phyloP scores from a whole-genome alignment of 2,113 vertebrate genomes.

The Dicrurus megarhynchus region DNA sequence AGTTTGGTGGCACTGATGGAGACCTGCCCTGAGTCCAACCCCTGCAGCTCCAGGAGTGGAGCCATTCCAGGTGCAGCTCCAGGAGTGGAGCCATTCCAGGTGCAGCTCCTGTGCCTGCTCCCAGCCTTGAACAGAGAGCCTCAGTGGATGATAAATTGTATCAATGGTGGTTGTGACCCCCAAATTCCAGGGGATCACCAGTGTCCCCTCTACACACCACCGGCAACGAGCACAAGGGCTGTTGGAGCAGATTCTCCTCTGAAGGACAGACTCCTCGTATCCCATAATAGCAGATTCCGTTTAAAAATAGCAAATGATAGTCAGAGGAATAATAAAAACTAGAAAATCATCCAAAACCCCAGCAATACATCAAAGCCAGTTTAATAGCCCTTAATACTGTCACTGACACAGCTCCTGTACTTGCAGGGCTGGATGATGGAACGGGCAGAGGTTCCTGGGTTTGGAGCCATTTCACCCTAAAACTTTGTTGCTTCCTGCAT shows the following conservation, averaged over 20 bases:
- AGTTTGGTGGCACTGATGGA: fast-evolving
- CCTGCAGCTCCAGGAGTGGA: neutral
- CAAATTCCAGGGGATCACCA: neutral
- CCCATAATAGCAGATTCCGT: slow-evolving; percentile 22
- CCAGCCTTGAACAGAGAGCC: neutral
- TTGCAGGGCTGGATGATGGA: slow-evolving; percentile 22
- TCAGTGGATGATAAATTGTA: neutral
- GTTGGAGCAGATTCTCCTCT: slow-evolving; percentile 4
- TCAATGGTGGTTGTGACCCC: neutral
- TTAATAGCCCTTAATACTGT: slow-evolving; percentile 56
- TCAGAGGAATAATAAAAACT: slow-evolving; percentile 63
- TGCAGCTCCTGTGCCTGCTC: neutral
- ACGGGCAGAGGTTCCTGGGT: neutral
- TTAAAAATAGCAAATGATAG: slow-evolving; percentile 56
- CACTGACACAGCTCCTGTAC: slow-evolving; percentile 1
- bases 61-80: neutral
- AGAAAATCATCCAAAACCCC: slow-evolving; percentile 33
- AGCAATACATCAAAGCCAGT: slow-evolving; percentile 56
- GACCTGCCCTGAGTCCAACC: neutral
- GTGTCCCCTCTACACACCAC: neutral
- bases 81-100: neutral
- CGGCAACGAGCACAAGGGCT: neutral
- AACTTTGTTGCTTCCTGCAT: slow-evolving; percentile 47
- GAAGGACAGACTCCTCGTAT: slow-evolving; percentile 25
- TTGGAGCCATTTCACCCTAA: slow-evolving; percentile 2